Evolutionary conservation across 2,888 invertebrate genomes (phyloP).

Genomic region (Trypoxylon attenuatum): DNA sequence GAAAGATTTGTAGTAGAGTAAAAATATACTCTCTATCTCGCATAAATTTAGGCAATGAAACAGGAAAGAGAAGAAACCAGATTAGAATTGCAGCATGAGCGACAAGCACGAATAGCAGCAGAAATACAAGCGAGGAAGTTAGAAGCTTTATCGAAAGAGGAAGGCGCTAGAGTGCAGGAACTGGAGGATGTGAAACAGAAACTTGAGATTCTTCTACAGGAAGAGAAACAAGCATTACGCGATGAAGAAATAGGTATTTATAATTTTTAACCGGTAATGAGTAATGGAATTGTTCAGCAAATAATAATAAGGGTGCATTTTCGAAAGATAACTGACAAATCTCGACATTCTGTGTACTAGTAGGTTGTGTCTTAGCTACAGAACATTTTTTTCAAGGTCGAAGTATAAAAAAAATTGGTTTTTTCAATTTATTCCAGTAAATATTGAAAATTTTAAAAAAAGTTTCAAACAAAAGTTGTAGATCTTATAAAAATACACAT

Average conservation of each 20-base stretch:
- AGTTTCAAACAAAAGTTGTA: too few species aligned
- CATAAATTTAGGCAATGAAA: conserved; percentile 53
- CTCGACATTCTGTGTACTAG: too few species aligned
- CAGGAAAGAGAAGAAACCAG: conserved; percentile 65
- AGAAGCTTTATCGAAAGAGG: conserved; percentile 82
- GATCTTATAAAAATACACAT: too few species aligned
- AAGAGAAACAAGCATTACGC: conserved; percentile 88
- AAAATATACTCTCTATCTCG: neutral
- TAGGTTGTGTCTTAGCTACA: too few species aligned
- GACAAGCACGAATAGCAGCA: conserved; percentile 76
- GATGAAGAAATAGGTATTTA: conserved; percentile 90
- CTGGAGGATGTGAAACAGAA: conserved; percentile 83
- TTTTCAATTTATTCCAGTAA: too few species aligned
- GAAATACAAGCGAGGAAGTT: conserved; percentile 79
- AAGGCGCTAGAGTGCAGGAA: conserved; percentile 84
- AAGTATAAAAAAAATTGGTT: too few species aligned
- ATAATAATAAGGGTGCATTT: too few species aligned
- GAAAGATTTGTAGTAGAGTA: neutral
- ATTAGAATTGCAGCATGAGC: conserved; percentile 63
- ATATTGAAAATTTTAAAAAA: too few species aligned
- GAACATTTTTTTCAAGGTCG: too few species aligned
- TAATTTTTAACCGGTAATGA: too few species aligned
- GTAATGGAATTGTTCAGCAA: too few species aligned
- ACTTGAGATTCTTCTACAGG: conserved; percentile 83
- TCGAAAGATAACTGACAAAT: too few species aligned